Evolutionary conservation across 2,888 invertebrate species (phyloP), one percentile per base, ranked within the genome.

Genomic region (Anoplius nigerrimus): DNA sequence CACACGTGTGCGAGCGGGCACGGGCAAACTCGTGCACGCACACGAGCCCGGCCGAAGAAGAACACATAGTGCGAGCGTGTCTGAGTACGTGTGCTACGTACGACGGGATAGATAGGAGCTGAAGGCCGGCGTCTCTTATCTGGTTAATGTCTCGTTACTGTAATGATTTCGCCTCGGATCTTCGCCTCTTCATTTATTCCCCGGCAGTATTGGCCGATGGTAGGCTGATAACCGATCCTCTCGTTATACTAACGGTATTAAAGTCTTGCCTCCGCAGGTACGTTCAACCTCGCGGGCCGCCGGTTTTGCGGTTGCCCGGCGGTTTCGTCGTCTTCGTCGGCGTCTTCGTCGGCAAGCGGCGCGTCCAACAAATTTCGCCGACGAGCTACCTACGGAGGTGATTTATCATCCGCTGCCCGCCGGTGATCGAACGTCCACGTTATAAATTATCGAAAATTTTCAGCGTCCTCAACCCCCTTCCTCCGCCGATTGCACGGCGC

Each of bases 171-270:
- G 74, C 80, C 74, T 75, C 64, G 80, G 76, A 76, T 76, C 81
- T 78, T 79, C 76, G 82, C 78, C 82, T 80, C 81, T 81, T 83
- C 80, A 79, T 80, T 82, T 82, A 83, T 83, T 81, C 82, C 60
- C 70, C 74, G 75, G 67, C 78, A 71, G 80, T 82, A 82, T 81
- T 79, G 79, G 81, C 69, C 78, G 82, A 82, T 83, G 77, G 75
- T 52, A 68, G 59, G 58, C 74, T 69, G 82, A 83, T 83, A 82
- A 75, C 75, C 66, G 72, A 70, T 72, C 78, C 74, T 72, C 78
- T 79, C 78, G 78, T 79, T 79, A 79, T 73, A 70, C 73, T 78
- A 79, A 79, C 78, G 78, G 78, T 78, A 78, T 79, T 74, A 78
- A 78, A 75, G 70, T 66, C 62, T 54, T 62, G 55, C 57, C 56